These are phyloP conservation scores for Acrobeloides nanus DNA, from an alignment of 2,888 invertebrate species.

Conservation along the genomic window DNA sequence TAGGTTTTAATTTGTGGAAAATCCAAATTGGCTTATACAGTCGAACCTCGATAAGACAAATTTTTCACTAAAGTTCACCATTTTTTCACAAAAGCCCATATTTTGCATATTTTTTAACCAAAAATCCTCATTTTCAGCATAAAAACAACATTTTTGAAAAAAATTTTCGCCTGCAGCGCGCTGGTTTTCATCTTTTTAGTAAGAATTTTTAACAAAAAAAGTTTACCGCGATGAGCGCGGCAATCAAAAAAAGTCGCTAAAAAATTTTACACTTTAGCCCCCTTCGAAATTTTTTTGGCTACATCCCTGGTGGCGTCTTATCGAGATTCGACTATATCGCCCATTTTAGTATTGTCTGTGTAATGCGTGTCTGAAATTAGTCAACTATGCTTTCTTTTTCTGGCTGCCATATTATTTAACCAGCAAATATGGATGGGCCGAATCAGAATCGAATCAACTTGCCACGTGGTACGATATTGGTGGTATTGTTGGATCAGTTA, in stretches of 20 bases:
- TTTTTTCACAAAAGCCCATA: too few relatives aligned
- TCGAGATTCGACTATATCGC: background rate
- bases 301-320: background rate
- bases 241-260: background rate
- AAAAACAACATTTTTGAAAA: too few relatives aligned
- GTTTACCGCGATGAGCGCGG: background rate
- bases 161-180: too few relatives aligned
- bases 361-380: slow-evolving; percentile 59
- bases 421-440: slow-evolving; percentile 48
- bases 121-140: too few relatives aligned
- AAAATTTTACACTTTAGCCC: too few relatives aligned
- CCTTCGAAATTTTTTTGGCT: background rate
- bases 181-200: too few relatives aligned
- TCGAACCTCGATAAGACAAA: too few relatives aligned
- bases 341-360: slow-evolving; percentile 56
- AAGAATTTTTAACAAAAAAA: background rate
- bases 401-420: slow-evolving; percentile 59
- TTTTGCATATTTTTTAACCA: too few relatives aligned
- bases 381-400: slow-evolving; percentile 60
- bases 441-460: slow-evolving; percentile 56
- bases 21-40: background rate
- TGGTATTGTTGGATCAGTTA: slow-evolving; percentile 56
- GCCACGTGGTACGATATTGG: slow-evolving; percentile 60
- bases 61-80: too few relatives aligned
- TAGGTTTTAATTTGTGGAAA: slow-evolving; percentile 13